phyloP scores from a whole-genome alignment of 2,113 vertebrate genomes.

The Lepisosteus osseus region DNA sequence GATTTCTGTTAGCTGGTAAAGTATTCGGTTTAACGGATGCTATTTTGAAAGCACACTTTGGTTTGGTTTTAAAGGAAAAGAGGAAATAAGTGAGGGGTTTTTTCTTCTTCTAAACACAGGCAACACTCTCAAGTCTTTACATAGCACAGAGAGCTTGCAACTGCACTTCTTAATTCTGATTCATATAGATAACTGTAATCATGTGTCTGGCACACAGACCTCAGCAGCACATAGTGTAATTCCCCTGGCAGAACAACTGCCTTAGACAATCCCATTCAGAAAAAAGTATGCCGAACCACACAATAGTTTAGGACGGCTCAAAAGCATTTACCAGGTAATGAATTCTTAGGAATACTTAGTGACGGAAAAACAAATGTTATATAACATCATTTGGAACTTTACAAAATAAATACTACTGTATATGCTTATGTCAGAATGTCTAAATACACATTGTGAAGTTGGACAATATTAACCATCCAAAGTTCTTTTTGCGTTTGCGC shows the following conservation, averaged over 20 bases:
- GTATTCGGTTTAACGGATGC: conserved; percentile 18
- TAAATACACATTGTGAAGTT: too few species aligned
- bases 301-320: neutral
- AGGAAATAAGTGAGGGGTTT: conserved; percentile 49
- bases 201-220: neutral
- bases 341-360: neutral
- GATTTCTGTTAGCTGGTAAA: conserved; percentile 19
- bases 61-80: conserved; percentile 38
- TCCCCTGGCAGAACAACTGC: neutral
- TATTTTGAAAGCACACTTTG: conserved; percentile 31
- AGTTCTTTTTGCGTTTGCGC: too few species aligned
- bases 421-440: too few species aligned
- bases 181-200: conserved; percentile 33
- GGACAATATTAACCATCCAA: too few species aligned
- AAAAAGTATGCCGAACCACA: neutral
- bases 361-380: neutral
- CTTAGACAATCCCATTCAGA: neutral
- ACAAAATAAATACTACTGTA: too few species aligned
- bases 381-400: too few species aligned
- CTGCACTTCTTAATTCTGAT: conserved; percentile 28
- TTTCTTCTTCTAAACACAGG: conserved; percentile 42
- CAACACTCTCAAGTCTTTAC: conserved; percentile 30
- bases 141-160: conserved; percentile 29
- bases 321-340: neutral
- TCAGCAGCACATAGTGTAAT: neutral